These are phyloP conservation scores for Micrasema minimum DNA, from an alignment of 1,140 invertebrate species.

Conservation along the genomic window DNA sequence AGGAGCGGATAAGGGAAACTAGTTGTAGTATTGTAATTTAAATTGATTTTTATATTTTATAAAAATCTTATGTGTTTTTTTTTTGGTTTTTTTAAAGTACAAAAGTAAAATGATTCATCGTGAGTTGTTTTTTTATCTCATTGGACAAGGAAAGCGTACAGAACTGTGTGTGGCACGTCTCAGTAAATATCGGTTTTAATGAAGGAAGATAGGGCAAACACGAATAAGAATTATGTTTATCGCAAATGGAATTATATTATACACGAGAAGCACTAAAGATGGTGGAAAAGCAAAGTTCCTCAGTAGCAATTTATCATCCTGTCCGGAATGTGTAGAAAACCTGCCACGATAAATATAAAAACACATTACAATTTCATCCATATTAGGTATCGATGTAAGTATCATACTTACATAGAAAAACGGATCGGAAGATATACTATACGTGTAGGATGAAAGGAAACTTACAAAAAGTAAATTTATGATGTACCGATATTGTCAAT, in stretches of 20 bases:
- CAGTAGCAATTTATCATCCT: constrained; percentile 25
- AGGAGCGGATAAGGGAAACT: too few species aligned
- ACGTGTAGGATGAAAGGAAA: too few species aligned
- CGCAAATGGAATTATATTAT: constrained; percentile 17
- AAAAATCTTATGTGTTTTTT: too few species aligned
- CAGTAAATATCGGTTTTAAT: too few species aligned
- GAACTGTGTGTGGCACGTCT: background rate
- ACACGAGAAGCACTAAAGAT: constrained; percentile 12
- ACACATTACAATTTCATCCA: constrained; percentile 1
- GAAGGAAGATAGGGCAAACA: too few species aligned
- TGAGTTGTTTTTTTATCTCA: too few species aligned
- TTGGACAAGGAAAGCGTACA: too few species aligned
- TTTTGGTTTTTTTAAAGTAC: too few species aligned
- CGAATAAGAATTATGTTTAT: background rate
- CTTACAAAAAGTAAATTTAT: background rate
- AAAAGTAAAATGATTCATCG: too few species aligned
- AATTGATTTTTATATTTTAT: too few species aligned
- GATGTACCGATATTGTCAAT: background rate
- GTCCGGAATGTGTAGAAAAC: constrained; percentile 9
- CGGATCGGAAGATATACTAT: background rate
- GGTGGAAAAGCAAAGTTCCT: constrained; percentile 13
- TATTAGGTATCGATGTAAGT: constrained; percentile 15
- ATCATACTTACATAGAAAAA: constrained; percentile 13
- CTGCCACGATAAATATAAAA: constrained; percentile 18
- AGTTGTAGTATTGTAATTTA: too few species aligned